These are phyloP conservation scores for Heterodera filipjevi DNA, from an alignment of 2,888 invertebrate species.

Conservation along the genomic window DNA sequence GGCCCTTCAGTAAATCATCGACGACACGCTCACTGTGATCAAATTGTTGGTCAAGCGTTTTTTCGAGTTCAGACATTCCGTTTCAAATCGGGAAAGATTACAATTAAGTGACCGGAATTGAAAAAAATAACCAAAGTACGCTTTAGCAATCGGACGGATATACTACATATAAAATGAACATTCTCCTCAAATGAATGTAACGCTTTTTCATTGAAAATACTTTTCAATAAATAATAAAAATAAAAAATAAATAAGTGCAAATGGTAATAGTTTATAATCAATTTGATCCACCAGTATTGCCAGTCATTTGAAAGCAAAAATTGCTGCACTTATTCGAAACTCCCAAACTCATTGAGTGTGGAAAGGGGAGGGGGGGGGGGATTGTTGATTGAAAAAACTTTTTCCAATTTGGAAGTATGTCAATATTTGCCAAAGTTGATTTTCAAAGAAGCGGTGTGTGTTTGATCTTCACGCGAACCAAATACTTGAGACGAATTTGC, in stretches of 20 bases:
- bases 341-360: neutral
- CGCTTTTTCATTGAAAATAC: no score
- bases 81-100: neutral
- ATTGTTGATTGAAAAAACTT: no score
- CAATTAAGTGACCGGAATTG: no score
- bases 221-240: no score
- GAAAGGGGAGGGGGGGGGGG: neutral
- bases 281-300: neutral
- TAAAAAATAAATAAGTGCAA: no score
- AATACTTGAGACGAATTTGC: constrained; percentile 87
- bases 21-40: constrained; percentile 24
- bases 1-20: constrained; percentile 28
- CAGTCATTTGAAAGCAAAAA: neutral
- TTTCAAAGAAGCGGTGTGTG: constrained; percentile 8
- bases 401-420: no score
- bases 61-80: constrained; percentile 11
- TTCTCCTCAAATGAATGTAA: no score
- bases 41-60: constrained; percentile 8
- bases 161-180: no score
- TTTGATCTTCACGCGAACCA: constrained; percentile 74
- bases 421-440: neutral
- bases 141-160: no score
- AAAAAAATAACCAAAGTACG: no score
- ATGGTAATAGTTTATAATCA: neutral
- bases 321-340: neutral